Evolutionary conservation across 2,888 invertebrate species (phyloP), one percentile per base, ranked within the genome.

Genomic region (Eremobia ochroleuca): DNA sequence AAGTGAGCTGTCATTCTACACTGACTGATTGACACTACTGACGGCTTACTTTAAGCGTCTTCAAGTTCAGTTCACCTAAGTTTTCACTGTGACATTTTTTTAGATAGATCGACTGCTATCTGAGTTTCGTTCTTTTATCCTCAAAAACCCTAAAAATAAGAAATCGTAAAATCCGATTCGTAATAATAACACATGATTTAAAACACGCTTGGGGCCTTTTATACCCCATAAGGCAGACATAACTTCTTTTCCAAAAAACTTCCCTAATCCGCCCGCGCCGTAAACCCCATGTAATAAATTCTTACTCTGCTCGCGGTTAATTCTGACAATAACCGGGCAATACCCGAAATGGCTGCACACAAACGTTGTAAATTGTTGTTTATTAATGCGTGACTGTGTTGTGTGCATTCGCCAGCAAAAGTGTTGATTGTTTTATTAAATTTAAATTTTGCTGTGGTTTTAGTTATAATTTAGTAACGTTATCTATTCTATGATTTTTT

Each of bases 241-340:
- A 49, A 65, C 34, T 62, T 83, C n/a, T 77, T 80, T 81, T 55
- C 25, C 34, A 28, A 70, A 79, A 77, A 77, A 59, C 73, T 77
- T 79, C 55, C 55, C 59, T 80, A 83, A 87, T 78, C 76, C 76
- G 64, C 58, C 46, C 28, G 37, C 58, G 15, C 79, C 77, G 65
- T 87, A 77, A 81, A 83, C 71, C 76, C 72, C 64, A 46, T 71
- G 75, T 70, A 66, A 85, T 87, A 87, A 87, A 88, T 87, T 64
- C 67, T 52, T 31, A 62, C 67, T 70, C 52, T 34, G 58, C 58
- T 58, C 66, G 59, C 66, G 59, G 75, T 83, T 77, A 75, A 77
- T 87, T 85, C 64, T 72, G 59, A 85, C 78, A 83, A 86, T 86
- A 82, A 81, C 84, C 65, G 69, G 78, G 76, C 69, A 88, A 49